Base-by-base conservation (phyloP, 2,888 invertebrate genomes). In the Mythimna loreyi region DNA sequence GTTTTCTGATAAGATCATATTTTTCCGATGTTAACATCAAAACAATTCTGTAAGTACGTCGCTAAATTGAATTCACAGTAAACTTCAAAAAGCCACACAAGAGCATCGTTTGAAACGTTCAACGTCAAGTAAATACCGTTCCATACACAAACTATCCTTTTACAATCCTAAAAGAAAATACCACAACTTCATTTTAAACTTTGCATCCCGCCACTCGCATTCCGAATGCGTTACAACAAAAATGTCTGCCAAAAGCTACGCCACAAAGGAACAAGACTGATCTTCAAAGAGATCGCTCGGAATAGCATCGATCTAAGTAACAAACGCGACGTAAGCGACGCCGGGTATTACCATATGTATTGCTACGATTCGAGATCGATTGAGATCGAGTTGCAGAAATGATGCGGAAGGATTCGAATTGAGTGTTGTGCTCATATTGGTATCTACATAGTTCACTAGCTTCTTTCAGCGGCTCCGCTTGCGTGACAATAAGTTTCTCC, bases 311-410 rank as follows among this genome's bases (percentile, higher is more conserved):
- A 78, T 71, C 74, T 66, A 71, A 59, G 78, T 75, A 59, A 82
- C 82, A 82, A 83, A 82, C 72, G 82, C 64, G 75, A 49, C 79
- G 76, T 79, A 82, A 82, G 80, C 70, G 84, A 67, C 30, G 70
- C 67, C 64, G 75, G 61, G 67, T 67, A 81, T 81, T 83, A 83
- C 80, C 84, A 84, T 82, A 82, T 73, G 72, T 82, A 82, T 82
- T 67, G 84, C 58, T 45, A 55, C 67, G 69, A 75, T 60, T 74
- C 56, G 28, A 78, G 61, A 81, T 78, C 81, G 78, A 81, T 81
- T 77, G 72, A 65, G 61, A 81, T 83, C 59, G 62, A 74, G 67
- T 52, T 83, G 56, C 55, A 52, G 64, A 77, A 49, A 65, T 71
- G 63, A 56, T 62, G 61, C 43, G 60, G 23, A 77, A 71, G 28